phyloP scores from a whole-genome alignment of 2,888 invertebrate species.

The Pycnomerus fuliginosus region DNA sequence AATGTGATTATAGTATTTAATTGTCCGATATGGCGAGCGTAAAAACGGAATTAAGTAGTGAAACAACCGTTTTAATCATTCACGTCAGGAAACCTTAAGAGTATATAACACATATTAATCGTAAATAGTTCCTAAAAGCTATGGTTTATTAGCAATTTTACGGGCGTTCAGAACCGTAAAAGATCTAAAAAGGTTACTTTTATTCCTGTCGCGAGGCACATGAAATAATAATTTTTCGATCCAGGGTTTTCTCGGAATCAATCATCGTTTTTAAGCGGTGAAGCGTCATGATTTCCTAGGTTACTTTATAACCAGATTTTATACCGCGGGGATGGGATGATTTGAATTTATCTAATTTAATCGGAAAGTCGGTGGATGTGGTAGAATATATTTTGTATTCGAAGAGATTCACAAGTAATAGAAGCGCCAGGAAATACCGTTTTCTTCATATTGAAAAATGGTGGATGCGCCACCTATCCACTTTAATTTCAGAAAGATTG shows the following conservation, averaged over 20 bases:
- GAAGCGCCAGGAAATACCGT: no score
- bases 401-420: no score
- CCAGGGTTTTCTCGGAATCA: slow-evolving; percentile 11
- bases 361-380: no score
- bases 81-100: slow-evolving; percentile 12
- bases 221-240: slow-evolving; percentile 15
- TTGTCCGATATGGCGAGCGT: slow-evolving; percentile 6
- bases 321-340: no score
- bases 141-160: slow-evolving; percentile 23
- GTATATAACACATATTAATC: slow-evolving; percentile 21
- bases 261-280: slow-evolving; percentile 10
- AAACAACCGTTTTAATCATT: slow-evolving; percentile 21
- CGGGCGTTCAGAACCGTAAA: slow-evolving; percentile 7
- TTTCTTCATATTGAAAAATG: no score
- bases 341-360: no score
- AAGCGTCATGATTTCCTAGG: no score
- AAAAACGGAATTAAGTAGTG: slow-evolving; percentile 4
- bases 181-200: slow-evolving; percentile 13
- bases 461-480: no score
- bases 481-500: no score
- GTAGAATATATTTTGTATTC: no score
- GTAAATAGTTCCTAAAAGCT: slow-evolving; percentile 22
- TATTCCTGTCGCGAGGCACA: slow-evolving; percentile 13
- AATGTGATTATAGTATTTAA: slow-evolving; percentile 3
- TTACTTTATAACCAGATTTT: no score